These are phyloP conservation scores for Synanceia verrucosa DNA, from an alignment of 2,797 vertebrate genomes.

Conservation along the genomic window DNA sequence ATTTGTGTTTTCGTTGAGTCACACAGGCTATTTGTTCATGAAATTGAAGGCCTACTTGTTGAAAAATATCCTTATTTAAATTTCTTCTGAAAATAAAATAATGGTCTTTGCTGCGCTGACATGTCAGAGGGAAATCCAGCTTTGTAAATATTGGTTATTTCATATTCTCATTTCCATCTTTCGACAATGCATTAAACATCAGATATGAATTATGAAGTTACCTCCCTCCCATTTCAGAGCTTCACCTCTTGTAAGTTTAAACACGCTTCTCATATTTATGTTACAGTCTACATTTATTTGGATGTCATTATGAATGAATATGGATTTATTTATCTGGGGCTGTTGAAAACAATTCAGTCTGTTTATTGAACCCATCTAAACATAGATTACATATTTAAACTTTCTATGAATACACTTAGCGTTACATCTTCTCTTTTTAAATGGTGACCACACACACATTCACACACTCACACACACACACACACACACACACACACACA, in stretches of 20 bases:
- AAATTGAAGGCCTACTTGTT: background rate
- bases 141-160: background rate
- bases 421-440: too few relatives aligned
- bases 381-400: background rate
- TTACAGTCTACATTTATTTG: constrained; percentile 4
- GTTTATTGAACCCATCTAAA: background rate
- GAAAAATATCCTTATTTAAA: background rate
- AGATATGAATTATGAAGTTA: constrained; percentile 30
- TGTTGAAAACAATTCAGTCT: constrained; percentile 4
- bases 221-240: background rate
- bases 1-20: too few relatives aligned
- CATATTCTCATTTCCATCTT: background rate
- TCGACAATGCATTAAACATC: constrained; percentile 29
- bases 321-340: constrained; percentile 1
- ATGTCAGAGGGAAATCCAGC: background rate
- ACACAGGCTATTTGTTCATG: too few relatives aligned
- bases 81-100: background rate
- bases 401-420: background rate
- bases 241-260: constrained; percentile 22
- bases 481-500: constrained; percentile 34
- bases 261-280: constrained; percentile 34
- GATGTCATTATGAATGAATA: background rate
- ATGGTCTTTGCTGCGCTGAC: background rate
- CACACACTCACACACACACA: constrained; percentile 20
- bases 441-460: constrained; percentile 15